Base-by-base conservation (phyloP, 1,140 invertebrate species). In the Papilio polyxenes region DNA sequence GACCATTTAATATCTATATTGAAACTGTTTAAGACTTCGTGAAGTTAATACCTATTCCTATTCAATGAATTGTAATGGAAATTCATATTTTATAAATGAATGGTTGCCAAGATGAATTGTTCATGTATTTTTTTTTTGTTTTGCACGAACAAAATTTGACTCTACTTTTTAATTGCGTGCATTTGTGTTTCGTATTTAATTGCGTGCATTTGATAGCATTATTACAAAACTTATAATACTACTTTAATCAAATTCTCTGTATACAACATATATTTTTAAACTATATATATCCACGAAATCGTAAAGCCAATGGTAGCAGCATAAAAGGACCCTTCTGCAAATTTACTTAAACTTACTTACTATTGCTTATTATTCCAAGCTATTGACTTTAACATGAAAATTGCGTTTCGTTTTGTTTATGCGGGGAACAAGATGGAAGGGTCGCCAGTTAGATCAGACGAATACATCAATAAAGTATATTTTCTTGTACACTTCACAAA, bases 281-380 rank as follows among this genome's bases (percentile, higher is more conserved):
- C n/a, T 7, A 20, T 15, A 59, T 15, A 59, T 59, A 59, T 53
- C 17, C 17, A 20, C 9, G 20, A 59, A 59, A 59, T 20, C 56
- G 6, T 59, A 5, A 59, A 76, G 17, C 2, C 15, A 77, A 53
- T 7, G 49, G 48, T 77, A 56, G 53, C 62, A 56, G 53, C 62
- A 40, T 65, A 74, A 62, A 80, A 48, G 53, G 56, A 80, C 65
- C 77, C 74, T 81, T 82, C 48, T 7, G 51, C 49, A 72, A 82
- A 82, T 51, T 88, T 90, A 87, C 86, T 85, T 88, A 86, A 92
- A 92, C 90, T 90, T 90, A 91, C 90, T 92, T 90, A 92, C 90
- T 90, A 92, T 92, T 89, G 85, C 92, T 92, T 93, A 92, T 94
- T 94, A 93, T 94, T 94, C 93, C 92, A 88, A 91, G 90, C 90